phyloP scores from a whole-genome alignment of 2,797 vertebrate species.

The Lagorchestes hirsutus region DNA sequence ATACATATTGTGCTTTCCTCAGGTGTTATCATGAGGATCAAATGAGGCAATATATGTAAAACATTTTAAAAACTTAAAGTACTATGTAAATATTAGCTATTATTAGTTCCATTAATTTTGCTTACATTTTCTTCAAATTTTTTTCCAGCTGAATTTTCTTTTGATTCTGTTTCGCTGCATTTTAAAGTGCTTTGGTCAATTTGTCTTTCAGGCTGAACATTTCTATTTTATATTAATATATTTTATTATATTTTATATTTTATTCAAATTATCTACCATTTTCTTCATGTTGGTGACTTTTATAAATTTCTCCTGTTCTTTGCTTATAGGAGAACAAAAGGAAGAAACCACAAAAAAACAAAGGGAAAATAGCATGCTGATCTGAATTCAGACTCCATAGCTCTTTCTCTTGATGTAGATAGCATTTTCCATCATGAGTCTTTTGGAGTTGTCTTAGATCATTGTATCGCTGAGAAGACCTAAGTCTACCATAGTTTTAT shows the following conservation, averaged over 20 bases:
- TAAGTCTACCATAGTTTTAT: neutral
- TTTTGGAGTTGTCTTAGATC: neutral
- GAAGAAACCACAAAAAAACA: neutral
- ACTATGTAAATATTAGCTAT: neutral
- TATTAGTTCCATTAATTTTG: neutral
- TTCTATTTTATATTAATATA: neutral
- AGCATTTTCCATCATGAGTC: neutral
- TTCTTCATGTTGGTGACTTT: neutral
- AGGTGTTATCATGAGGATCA: neutral
- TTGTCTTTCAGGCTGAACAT: neutral
- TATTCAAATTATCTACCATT: neutral
- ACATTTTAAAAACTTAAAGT: neutral
- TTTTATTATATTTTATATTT: neutral
- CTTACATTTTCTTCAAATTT: neutral
- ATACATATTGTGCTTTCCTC: neutral
- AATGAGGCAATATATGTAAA: neutral
- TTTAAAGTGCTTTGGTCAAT: neutral
- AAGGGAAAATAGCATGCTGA: neutral
- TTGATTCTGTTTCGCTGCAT: neutral
- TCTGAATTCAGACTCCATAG: neutral
- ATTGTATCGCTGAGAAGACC: neutral
- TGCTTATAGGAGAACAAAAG: neutral
- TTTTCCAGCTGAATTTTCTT: neutral
- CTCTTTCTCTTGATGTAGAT: neutral
- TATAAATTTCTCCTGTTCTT: neutral